Base-by-base conservation (phyloP, 2,113 vertebrate species). In the Hucho hucho region DNA sequence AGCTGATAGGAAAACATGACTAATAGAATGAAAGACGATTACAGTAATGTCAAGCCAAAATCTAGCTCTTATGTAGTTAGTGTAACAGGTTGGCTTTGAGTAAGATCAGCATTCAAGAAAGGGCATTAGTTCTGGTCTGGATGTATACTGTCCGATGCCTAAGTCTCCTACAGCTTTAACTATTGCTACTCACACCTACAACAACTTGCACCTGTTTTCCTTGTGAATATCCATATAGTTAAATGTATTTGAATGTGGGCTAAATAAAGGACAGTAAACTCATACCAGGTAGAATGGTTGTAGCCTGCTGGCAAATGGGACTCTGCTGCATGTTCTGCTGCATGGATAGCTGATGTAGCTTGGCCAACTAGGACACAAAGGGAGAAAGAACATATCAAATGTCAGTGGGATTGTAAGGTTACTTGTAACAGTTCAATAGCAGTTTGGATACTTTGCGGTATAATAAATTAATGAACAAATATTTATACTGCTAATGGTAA, bases 291-390 rank as follows among this genome's bases (percentile, higher is more conserved):
- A 93, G 81, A 89, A 92, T 86, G n/a, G 87, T 83, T 9, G 92
- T 83, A 43, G 95, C 91, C 20, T 92, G 72, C 83, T 95, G 95
- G 83, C 91, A 89, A 26, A 96, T 84, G 18, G 95, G 91, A 79
- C 91, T 89, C 13, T 53, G 12, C 49, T 53, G 49, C 1, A 97
- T 94, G 37, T 37, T 37, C 37, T 43, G 37, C 37, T 43, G 37
- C 85, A 97, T 90, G 1, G 97, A 97, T 82, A 98, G 92, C 91
- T 98, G 97, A 91, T 98, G 97, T 56, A 99, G 90, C 84, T 99
- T 99, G 0, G 95, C 94, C 90, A 98, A 85, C 97, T 99, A 79
- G 49, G 49, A 76, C 78, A 56, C 59, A 75, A 6, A 86, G 74
- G 87, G n/a, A 87, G 22, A 56, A 53, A 79, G 25, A 77, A 67